A percentile compares a stretch with the other conserved stretches of the same genome.
Evolutionary conservation across 2,888 invertebrate genomes (phyloP).

Genomic region (Agrochola lota): DNA sequence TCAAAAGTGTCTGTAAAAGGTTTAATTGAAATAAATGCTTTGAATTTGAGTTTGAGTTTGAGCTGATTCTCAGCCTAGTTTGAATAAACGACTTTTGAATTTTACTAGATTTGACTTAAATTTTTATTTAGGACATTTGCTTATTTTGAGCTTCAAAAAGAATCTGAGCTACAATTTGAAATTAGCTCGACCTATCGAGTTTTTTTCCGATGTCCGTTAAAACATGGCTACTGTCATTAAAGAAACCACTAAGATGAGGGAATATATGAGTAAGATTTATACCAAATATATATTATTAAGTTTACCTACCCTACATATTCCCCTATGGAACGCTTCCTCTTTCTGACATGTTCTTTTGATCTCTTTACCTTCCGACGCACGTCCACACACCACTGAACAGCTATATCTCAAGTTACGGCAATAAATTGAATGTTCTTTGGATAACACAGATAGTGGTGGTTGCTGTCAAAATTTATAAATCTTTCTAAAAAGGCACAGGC

Average conservation of each 20-base stretch:
- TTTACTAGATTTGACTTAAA: no score
- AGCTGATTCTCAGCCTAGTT: no score
- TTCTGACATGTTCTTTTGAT: constrained; percentile 34
- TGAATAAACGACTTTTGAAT: no score
- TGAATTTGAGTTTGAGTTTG: no score
- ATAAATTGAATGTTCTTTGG: constrained; percentile 21
- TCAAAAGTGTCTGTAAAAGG: no score
- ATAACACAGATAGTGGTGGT: neutral
- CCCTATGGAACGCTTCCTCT: constrained; percentile 1
- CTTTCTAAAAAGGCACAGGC: neutral
- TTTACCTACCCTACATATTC: constrained; percentile 49
- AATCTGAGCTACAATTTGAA: neutral
- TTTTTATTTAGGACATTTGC: neutral
- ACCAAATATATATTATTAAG: constrained; percentile 19
- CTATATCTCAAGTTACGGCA: constrained; percentile 37
- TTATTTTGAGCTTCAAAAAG: neutral
- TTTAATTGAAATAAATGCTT: no score
- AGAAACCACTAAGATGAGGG: neutral
- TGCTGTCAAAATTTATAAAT: neutral
- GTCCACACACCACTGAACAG: constrained; percentile 3
- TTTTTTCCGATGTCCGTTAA: neutral
- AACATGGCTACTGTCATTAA: neutral
- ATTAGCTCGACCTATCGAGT: neutral
- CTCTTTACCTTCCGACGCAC: constrained; percentile 28
- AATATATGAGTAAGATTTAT: neutral